These are phyloP conservation scores for Dugesia japonica DNA, from an alignment of 2,888 invertebrate species.

Conservation along the genomic window DNA sequence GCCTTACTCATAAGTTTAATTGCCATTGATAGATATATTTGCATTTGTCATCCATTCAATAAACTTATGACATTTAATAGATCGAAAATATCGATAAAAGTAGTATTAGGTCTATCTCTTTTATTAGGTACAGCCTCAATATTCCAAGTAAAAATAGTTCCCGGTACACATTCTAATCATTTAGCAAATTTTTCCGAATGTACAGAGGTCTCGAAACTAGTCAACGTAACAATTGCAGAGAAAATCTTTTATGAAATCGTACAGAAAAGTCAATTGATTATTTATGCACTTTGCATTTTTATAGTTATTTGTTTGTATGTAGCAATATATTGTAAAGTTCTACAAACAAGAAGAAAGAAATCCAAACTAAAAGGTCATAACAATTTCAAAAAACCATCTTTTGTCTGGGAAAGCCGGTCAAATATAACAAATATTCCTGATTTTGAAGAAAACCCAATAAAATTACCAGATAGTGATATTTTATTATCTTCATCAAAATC, in stretches of 20 bases:
- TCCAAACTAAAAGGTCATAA: constrained; percentile 6
- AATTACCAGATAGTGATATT: background rate
- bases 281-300: constrained; percentile 21
- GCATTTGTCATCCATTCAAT: constrained; percentile 42
- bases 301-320: constrained; percentile 21
- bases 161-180: background rate
- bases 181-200: background rate
- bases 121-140: constrained; percentile 9
- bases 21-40: constrained; percentile 42
- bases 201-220: background rate
- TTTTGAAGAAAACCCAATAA: background rate
- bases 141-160: background rate
- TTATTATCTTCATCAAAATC: background rate
- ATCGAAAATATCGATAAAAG: constrained; percentile 36
- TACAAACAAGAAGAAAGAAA: constrained; percentile 21
- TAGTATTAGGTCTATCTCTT: background rate
- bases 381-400: background rate
- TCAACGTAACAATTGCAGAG: background rate
- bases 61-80: constrained; percentile 41
- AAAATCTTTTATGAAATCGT: background rate
- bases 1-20: constrained; percentile 42
- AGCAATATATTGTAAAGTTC: constrained; percentile 30
- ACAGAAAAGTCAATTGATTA: constrained; percentile 24
- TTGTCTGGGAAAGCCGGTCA: background rate
- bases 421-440: background rate